A percentile compares a stretch with the other conserved stretches of the same genome.
Evolutionary conservation across 1,140 invertebrate genomes (phyloP).

Genomic region (Drosophila mayri): DNA sequence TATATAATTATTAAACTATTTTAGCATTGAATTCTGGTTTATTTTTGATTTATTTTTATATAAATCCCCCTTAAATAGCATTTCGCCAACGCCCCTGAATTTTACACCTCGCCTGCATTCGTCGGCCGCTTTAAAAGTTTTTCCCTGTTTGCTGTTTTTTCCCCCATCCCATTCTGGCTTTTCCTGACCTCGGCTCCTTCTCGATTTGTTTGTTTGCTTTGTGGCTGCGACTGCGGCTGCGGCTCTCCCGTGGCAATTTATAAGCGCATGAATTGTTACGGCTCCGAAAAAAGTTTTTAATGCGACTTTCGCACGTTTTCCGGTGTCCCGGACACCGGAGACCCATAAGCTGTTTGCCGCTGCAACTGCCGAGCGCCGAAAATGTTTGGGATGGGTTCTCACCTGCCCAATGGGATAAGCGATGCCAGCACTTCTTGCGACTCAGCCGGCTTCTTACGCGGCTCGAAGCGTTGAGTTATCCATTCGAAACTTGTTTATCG

Average conservation of each 20-base stretch:
- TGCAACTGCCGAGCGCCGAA: conserved; percentile 32
- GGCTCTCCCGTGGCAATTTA: conserved; percentile 62
- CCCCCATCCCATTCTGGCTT: neutral
- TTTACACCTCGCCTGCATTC: conserved; percentile 28
- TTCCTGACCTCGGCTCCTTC: conserved; percentile 12
- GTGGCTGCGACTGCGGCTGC: conserved; percentile 32
- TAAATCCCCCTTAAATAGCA: neutral
- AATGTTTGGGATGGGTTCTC: conserved; percentile 17
- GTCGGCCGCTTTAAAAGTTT: conserved; percentile 57
- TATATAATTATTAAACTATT: too few relatives aligned
- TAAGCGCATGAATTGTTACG: conserved; percentile 72
- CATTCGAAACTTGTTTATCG: conserved; percentile 47
- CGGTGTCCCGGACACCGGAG: conserved; percentile 50
- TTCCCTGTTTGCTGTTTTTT: conserved; percentile 53
- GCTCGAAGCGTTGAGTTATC: conserved; percentile 45
- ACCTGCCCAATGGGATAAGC: conserved; percentile 38
- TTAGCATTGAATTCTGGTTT: neutral
- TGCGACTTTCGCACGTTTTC: conserved; percentile 71
- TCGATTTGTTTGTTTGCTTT: conserved; percentile 44
- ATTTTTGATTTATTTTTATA: neutral
- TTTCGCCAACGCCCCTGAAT: neutral
- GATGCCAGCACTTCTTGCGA: conserved; percentile 30
- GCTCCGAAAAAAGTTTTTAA: conserved; percentile 74
- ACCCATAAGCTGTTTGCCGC: conserved; percentile 44
- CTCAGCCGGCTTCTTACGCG: conserved; percentile 10